Conservation (phyloP, 2,888 invertebrate genomes). For the Maniola hyperantus region DNA sequence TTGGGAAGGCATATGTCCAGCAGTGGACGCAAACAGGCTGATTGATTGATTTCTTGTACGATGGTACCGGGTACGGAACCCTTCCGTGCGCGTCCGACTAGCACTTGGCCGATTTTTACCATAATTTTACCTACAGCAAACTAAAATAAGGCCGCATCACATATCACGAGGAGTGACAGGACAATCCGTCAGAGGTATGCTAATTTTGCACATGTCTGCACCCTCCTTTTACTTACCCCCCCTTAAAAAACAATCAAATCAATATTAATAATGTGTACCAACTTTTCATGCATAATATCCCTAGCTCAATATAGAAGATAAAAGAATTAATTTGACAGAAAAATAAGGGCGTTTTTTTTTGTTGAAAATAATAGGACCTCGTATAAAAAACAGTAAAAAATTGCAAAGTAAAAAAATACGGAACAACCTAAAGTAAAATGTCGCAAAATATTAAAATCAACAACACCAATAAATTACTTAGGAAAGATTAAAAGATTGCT, state of each 20-base stretch:
- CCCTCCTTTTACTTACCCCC: conserved; percentile 23
- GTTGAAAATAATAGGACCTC: too few species aligned
- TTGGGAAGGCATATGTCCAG: too few species aligned
- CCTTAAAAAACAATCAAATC: conserved; percentile 7
- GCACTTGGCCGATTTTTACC: neutral
- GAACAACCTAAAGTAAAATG: too few species aligned
- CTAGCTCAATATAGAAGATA: neutral
- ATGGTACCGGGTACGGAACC: too few species aligned
- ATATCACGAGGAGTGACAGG: conserved; percentile 51
- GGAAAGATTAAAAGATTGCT: too few species aligned
- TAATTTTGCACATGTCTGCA: conserved; percentile 62
- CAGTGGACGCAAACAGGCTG: too few species aligned
- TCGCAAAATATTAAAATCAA: too few species aligned
- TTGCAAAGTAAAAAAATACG: too few species aligned
- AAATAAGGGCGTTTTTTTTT: neutral
- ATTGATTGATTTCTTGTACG: too few species aligned
- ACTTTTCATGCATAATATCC: neutral
- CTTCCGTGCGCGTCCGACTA: too few species aligned
- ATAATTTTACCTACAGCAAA: conserved; percentile 10
- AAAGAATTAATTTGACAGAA: neutral
- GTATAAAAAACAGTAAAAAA: too few species aligned
- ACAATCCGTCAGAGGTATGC: conserved; percentile 69
- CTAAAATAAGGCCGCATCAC: conserved; percentile 11
- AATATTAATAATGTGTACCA: conserved; percentile 1
- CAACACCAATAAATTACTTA: too few species aligned